These are phyloP conservation scores for Drosophila antonietae DNA, from an alignment of 2,888 invertebrate species.

Conservation along the genomic window DNA sequence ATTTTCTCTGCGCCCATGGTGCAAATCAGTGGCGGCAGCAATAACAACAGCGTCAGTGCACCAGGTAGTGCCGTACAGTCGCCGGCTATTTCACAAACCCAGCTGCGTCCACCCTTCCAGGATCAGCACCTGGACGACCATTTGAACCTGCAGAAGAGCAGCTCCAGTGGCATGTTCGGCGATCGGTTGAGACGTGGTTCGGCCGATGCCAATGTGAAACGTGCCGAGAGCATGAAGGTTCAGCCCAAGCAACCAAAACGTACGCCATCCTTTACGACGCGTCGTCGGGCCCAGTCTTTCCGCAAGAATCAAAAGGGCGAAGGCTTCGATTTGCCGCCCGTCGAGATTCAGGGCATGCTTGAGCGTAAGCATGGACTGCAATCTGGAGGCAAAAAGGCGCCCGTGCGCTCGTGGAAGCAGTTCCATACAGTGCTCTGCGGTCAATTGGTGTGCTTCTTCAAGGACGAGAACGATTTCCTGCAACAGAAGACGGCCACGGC, in stretches of 20 bases:
- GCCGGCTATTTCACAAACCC: slow-evolving; percentile 59
- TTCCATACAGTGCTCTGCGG: slow-evolving; percentile 98
- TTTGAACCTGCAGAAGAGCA: slow-evolving; percentile 78
- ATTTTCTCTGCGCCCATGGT: slow-evolving; percentile 84
- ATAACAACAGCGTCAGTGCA: slow-evolving; percentile 26
- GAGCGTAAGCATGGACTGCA: slow-evolving; percentile 98
- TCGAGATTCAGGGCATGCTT: slow-evolving; percentile 94
- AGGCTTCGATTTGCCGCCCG: slow-evolving; percentile 90
- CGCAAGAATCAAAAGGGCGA: slow-evolving; percentile 88
- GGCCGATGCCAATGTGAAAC: slow-evolving; percentile 87
- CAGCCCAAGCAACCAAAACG: slow-evolving; percentile 93
- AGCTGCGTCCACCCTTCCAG: slow-evolving; percentile 72
- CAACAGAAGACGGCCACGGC: slow-evolving; percentile 95
- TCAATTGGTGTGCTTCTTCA: slow-evolving; percentile 98
- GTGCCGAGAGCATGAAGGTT: slow-evolving; percentile 95
- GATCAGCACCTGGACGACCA: slow-evolving; percentile 69
- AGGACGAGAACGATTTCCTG: slow-evolving; percentile 95
- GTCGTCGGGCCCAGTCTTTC: slow-evolving; percentile 95
- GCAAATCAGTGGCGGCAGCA: slow-evolving; percentile 50
- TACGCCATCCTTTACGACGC: slow-evolving; percentile 97
- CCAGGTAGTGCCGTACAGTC: slow-evolving; percentile 62
- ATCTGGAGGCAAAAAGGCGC: slow-evolving; percentile 96
- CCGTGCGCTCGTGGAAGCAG: slow-evolving; percentile 97
- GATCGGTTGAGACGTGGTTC: slow-evolving; percentile 88
- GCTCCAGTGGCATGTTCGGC: slow-evolving; percentile 83